Conservation (phyloP, 2,888 invertebrate species). For the Myathropa florea region DNA sequence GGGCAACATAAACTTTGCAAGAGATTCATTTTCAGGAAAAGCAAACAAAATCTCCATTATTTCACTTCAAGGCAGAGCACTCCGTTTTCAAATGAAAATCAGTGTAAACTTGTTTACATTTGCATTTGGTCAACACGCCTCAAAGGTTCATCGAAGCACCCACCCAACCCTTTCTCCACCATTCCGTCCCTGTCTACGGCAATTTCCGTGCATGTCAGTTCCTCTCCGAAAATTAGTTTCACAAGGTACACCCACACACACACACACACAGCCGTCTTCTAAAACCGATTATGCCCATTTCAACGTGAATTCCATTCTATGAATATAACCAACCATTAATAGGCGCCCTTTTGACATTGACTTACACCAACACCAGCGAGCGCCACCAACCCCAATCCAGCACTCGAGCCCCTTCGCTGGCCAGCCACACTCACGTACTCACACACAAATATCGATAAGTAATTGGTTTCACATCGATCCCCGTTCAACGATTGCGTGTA, state of each 20-base stretch:
- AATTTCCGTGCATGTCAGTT: not conserved
- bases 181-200: not conserved
- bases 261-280: conserved; percentile 17
- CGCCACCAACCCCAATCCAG: not conserved
- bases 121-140: conserved; percentile 15
- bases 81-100: conserved; percentile 43
- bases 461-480: conserved; percentile 63
- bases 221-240: conserved; percentile 43
- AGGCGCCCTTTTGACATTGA: conserved; percentile 62
- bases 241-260: conserved; percentile 17
- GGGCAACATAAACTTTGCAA: not conserved
- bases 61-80: not conserved
- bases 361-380: not conserved
- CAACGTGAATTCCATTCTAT: conserved; percentile 17
- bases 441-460: conserved; percentile 46
- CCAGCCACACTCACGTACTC: not conserved
- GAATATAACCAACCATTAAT: conserved; percentile 8
- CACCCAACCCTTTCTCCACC: not conserved
- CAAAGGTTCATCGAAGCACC: conserved; percentile 8
- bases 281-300: conserved; percentile 59
- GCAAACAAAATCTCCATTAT: not conserved
- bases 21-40: conserved; percentile 3
- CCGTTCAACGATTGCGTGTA: not conserved
- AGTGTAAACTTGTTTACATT: conserved; percentile 57
- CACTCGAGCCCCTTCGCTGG: not conserved